Conservation (phyloP, 2,888 invertebrate species). For the Heliconius ismenius region DNA sequence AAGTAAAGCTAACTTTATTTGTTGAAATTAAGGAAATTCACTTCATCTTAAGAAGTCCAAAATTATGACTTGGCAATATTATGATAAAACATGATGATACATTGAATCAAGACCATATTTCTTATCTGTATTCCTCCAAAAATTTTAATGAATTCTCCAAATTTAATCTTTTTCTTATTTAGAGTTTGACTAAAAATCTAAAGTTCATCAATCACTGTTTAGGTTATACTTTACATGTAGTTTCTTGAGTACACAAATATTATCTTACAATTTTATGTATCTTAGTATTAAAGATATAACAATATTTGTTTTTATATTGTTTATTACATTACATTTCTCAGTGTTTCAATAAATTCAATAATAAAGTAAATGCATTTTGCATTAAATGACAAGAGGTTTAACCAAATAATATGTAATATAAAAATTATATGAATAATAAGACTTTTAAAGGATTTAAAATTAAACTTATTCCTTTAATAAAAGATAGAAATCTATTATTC, state of each 20-base stretch:
- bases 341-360: neutral
- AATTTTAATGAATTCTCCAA: neutral
- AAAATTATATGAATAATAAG: neutral
- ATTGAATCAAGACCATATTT: neutral
- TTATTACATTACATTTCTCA: neutral
- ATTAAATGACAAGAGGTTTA: neutral
- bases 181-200: neutral
- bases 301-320: neutral
- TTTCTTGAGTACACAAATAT: neutral
- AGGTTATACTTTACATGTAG: slow-evolving; percentile 21
- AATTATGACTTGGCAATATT: slow-evolving; percentile 11
- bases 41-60: neutral
- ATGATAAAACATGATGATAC: neutral
- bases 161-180: neutral
- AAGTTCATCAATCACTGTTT: slow-evolving; percentile 3
- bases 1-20: neutral
- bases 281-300: neutral
- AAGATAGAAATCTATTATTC: neutral
- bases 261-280: neutral
- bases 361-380: neutral
- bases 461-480: neutral
- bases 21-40: neutral
- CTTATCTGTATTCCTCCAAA: neutral
- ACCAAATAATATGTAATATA: neutral
- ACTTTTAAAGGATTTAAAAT: neutral